Evolutionary conservation across 2,888 invertebrate genomes (phyloP).

Genomic region (Acrobasis consociella): DNA sequence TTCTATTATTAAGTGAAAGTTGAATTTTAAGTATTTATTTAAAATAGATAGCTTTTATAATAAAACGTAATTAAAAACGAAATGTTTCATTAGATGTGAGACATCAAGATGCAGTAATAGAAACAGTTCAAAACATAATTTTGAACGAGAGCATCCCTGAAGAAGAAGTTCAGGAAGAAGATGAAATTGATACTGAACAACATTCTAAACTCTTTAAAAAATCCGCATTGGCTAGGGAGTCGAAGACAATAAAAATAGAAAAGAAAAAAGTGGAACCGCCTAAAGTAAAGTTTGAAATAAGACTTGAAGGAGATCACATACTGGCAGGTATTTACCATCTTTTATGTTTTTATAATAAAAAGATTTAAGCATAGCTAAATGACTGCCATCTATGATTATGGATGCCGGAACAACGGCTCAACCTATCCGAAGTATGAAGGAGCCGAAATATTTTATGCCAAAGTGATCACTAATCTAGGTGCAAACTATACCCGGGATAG

Average conservation of each 20-base stretch:
- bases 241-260: constrained; percentile 42
- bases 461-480: too few relatives aligned
- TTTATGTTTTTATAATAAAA: not conserved
- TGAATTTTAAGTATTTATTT: too few relatives aligned
- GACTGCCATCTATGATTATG: too few relatives aligned
- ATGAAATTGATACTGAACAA: constrained; percentile 29
- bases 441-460: too few relatives aligned
- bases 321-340: constrained; percentile 50
- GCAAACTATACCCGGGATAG: too few relatives aligned
- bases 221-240: constrained; percentile 27
- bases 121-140: constrained; percentile 50
- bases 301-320: constrained; percentile 54
- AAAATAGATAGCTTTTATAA: too few relatives aligned
- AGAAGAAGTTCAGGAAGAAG: constrained; percentile 27
- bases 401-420: too few relatives aligned
- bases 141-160: constrained; percentile 38
- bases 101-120: constrained; percentile 63
- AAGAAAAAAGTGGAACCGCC: constrained; percentile 43
- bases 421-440: too few relatives aligned
- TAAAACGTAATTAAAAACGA: too few relatives aligned
- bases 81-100: constrained; percentile 53
- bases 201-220: too few relatives aligned
- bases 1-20: too few relatives aligned
- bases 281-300: constrained; percentile 54
- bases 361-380: too few relatives aligned